phyloP scores from a whole-genome alignment of 30 jellyfish, hydroid and myxozoan genomes.

The Aurelia coerulea region DNA sequence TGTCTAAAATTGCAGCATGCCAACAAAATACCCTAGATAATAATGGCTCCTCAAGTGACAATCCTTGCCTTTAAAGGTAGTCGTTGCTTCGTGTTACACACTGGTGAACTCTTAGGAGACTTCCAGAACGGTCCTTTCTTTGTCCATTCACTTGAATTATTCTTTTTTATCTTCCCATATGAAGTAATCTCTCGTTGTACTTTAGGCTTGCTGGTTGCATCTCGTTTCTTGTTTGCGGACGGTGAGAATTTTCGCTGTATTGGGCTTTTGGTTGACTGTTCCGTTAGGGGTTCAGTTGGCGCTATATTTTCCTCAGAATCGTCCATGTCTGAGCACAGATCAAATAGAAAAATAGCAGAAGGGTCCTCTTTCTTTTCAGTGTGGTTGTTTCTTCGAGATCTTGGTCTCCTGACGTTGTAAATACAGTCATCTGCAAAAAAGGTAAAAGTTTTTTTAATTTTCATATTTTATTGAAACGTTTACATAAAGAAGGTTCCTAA shows the following conservation, averaged over 20 bases:
- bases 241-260: not conserved
- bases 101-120: slow-evolving; percentile 8
- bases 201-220: slow-evolving; percentile 2
- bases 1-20: no score
- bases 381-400: slow-evolving; percentile 7
- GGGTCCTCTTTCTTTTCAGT: slow-evolving; percentile 28
- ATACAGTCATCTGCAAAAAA: not conserved
- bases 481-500: no score
- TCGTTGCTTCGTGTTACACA: not conserved
- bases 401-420: slow-evolving; percentile 17
- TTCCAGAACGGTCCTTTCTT: slow-evolving; percentile 21
- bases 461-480: no score
- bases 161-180: slow-evolving; percentile 61
- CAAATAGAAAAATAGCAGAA: slow-evolving; percentile 36
- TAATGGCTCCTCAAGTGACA: no score
- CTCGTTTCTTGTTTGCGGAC: not conserved
- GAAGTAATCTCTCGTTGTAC: slow-evolving; percentile 46
- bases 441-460: no score
- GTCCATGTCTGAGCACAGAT: slow-evolving; percentile 37
- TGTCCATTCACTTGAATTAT: slow-evolving; percentile 37
- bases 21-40: no score
- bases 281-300: not conserved
- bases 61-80: not conserved
- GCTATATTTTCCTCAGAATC: not conserved
- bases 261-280: not conserved